Conservation (phyloP, 2,113 vertebrate species). For the Sander lucioperca region DNA sequence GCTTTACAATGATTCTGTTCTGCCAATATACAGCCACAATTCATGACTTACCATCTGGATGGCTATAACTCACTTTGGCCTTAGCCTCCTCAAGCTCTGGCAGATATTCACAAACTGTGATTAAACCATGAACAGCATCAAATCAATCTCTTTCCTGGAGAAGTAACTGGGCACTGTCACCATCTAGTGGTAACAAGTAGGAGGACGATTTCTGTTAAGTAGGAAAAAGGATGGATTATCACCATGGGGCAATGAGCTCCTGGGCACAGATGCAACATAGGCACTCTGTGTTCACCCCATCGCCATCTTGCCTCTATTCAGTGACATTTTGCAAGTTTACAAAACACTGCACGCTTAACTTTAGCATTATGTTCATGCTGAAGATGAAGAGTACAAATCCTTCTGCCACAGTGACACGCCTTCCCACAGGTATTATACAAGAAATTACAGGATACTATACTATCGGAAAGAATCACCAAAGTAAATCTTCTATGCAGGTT, state of each 20-base stretch:
- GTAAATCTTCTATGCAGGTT: not conserved
- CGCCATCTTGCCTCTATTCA: not conserved
- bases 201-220: not conserved
- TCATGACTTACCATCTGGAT: conserved; percentile 60
- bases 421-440: not conserved
- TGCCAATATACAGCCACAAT: conserved; percentile 36
- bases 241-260: not conserved
- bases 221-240: not conserved
- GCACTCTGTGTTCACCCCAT: too few relatives aligned
- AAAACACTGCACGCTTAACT: not conserved
- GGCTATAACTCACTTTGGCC: conserved; percentile 37
- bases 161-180: not conserved
- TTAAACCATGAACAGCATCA: conserved; percentile 42
- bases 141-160: conserved; percentile 3
- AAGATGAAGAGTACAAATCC: not conserved
- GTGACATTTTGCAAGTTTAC: not conserved
- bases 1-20: conserved; percentile 35
- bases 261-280: not conserved
- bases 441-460: not conserved
- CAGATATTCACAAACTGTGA: conserved; percentile 40
- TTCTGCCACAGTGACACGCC: not conserved
- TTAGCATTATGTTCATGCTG: not conserved
- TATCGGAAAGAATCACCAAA: not conserved
- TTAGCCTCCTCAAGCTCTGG: conserved; percentile 24
- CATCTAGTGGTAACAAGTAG: conserved; percentile 30